These are phyloP conservation scores for Leptopilina clavipes DNA, from an alignment of 1,140 invertebrate genomes.

Conservation along the genomic window DNA sequence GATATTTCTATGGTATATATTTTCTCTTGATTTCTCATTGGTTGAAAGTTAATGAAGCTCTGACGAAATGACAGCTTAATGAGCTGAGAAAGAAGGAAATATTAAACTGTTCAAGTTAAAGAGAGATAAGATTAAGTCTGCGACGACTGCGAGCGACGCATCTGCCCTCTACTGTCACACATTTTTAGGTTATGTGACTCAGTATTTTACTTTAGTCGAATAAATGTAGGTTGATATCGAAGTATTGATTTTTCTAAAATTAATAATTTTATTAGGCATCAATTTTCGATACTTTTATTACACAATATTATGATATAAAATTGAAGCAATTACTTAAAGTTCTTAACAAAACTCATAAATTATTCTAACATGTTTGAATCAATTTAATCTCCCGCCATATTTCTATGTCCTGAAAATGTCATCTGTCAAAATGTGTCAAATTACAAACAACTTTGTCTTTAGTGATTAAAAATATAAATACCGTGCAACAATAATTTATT, in stretches of 20 bases:
- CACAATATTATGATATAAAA: neutral
- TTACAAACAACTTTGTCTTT: conserved; percentile 16
- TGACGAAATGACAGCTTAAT: conserved; percentile 38
- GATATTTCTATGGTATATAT: conserved; percentile 63
- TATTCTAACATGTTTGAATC: neutral
- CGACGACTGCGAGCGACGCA: neutral
- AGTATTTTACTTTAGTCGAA: neutral
- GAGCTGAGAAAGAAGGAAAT: conserved; percentile 1
- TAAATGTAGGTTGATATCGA: neutral
- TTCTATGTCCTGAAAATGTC: neutral
- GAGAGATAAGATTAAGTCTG: neutral
- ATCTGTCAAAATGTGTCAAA: conserved; percentile 19
- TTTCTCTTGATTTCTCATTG: conserved; percentile 56
- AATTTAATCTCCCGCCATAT: neutral
- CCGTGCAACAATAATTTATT: neutral
- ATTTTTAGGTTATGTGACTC: neutral
- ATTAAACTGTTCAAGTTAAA: neutral
- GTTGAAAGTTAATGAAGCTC: conserved; percentile 40
- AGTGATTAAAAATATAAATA: neutral
- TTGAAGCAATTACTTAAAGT: neutral
- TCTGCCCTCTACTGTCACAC: neutral
- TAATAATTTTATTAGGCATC: neutral
- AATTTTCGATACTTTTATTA: neutral
- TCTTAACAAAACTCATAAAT: neutral
- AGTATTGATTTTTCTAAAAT: neutral